Conservation (phyloP, 2,113 vertebrate genomes). For the human region DNA sequence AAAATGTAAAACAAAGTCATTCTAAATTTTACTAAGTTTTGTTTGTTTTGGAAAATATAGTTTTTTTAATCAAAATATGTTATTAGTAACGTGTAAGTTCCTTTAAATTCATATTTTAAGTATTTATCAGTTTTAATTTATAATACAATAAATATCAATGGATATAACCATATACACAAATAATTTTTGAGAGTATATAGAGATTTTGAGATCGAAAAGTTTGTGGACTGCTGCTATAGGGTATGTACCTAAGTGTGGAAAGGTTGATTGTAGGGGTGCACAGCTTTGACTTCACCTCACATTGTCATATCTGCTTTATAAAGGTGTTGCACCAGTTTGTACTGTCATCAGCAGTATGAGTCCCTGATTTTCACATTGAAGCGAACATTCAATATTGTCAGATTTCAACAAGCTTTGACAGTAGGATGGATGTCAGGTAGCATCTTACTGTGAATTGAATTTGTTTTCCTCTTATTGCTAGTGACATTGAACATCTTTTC, state of each 20-base stretch:
- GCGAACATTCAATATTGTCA: neutral
- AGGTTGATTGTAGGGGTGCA: neutral
- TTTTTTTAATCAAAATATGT: constrained; percentile 12
- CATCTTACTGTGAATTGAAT: neutral
- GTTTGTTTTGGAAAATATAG: constrained; percentile 3
- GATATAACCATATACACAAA: neutral
- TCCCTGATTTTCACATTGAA: neutral
- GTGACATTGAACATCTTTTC: neutral
- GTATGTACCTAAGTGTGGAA: rapidly evolving
- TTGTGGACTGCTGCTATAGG: neutral
- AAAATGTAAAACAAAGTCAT: neutral
- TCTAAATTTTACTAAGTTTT: neutral
- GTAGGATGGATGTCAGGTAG: neutral
- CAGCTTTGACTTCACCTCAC: neutral
- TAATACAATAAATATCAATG: neutral
- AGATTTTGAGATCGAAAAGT: neutral
- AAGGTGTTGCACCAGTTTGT: neutral
- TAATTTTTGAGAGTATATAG: neutral
- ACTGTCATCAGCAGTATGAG: neutral
- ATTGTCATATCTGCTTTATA: neutral
- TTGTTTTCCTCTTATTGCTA: neutral
- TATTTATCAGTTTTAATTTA: neutral
- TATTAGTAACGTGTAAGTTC: neutral
- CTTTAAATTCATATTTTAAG: neutral
- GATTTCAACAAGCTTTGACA: neutral